Evolutionary conservation across 2,888 invertebrate genomes (phyloP).

Genomic region (Pyrrhia umbra): DNA sequence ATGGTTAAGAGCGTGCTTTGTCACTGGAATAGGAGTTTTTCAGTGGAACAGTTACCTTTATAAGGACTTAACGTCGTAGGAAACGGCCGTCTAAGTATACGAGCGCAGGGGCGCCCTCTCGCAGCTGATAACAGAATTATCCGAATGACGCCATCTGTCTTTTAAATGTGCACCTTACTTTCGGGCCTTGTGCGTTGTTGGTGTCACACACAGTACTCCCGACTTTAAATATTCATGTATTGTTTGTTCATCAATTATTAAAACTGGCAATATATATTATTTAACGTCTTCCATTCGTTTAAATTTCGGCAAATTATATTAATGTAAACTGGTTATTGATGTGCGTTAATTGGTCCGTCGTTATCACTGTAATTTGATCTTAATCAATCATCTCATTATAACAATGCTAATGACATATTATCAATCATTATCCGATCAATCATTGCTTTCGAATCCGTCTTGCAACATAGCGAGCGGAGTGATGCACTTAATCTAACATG

Average conservation of each 20-base stretch:
- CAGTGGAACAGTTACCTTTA: slow-evolving; percentile 87
- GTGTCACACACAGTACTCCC: slow-evolving; percentile 62
- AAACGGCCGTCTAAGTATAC: slow-evolving; percentile 88
- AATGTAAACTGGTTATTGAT: slow-evolving; percentile 28
- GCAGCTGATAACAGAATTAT: slow-evolving; percentile 92
- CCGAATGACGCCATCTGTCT: slow-evolving; percentile 92
- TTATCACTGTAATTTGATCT: slow-evolving; percentile 45
- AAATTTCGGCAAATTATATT: slow-evolving; percentile 38
- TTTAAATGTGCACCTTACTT: slow-evolving; percentile 91
- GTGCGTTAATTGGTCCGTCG: slow-evolving; percentile 33
- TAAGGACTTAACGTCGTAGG: slow-evolving; percentile 87
- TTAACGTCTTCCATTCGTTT: slow-evolving; percentile 33
- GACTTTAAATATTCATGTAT: slow-evolving; percentile 63
- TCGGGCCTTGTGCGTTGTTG: slow-evolving; percentile 72
- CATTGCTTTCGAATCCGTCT: slow-evolving; percentile 32
- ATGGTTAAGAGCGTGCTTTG: slow-evolving; percentile 83
- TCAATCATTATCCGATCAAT: slow-evolving; percentile 45
- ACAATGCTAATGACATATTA: slow-evolving; percentile 40
- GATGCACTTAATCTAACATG: slow-evolving; percentile 33
- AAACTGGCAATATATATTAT: slow-evolving; percentile 35
- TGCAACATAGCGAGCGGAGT: slow-evolving; percentile 16
- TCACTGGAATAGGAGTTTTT: slow-evolving; percentile 87
- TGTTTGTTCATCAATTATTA: slow-evolving; percentile 59
- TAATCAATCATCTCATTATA: slow-evolving; percentile 52
- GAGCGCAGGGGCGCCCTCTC: slow-evolving; percentile 86